Base-by-base conservation (phyloP, 2,113 vertebrate genomes). In the Alectura lathami region DNA sequence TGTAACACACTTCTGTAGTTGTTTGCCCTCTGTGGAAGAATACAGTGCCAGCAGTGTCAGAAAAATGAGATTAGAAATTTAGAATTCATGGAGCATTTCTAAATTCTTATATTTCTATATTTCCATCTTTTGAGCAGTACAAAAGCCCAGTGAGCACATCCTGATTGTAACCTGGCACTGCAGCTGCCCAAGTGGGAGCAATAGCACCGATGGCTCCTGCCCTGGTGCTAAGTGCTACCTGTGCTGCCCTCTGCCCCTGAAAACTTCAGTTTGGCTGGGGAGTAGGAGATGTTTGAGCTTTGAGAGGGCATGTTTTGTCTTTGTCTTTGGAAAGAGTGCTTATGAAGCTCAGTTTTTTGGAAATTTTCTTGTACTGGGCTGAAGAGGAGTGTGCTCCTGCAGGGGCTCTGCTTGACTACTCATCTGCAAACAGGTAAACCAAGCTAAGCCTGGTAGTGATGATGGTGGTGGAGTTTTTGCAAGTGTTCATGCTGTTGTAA, bases 321-420 rank as follows among this genome's bases (percentile, higher is more conserved):
- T 8, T 5, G 1, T 3, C 59, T 34, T 64, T 2, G 2, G 23
- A 27, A 47, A 11, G 0, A 1, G 0, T 1, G n/a, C n/a, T 21
- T 17, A 43, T n/a, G 9, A 27, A 51, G 50, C 6, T 70, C 1
- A 0, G 23, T 2, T 4, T 12, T 63, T 64, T 51, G 11, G 23
- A 50, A 23, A 6, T 6, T 29, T 29, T 66, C 13, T 47, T 9
- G 6, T 4, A 1, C 26, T 2, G 30, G 9, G 9, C 10, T 5
- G 27, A 4, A 7, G 51, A 11, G 23, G 34, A 50, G 1, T 0
- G 0, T 26, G 10, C 13, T 40, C 18, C 43, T 85, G 32, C 9
- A 5, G 13, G 6, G 43, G 21, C 11, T 47, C 0, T 0, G 20
- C 57, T 59, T 45, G 32, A 43, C 13, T 13, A 14, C 26, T 53